A percentile compares a stretch with the other conserved stretches of the same genome.
These are phyloP conservation scores for Agrenia bidenticulata DNA, from an alignment of 2,888 invertebrate genomes.

Conservation along the genomic window DNA sequence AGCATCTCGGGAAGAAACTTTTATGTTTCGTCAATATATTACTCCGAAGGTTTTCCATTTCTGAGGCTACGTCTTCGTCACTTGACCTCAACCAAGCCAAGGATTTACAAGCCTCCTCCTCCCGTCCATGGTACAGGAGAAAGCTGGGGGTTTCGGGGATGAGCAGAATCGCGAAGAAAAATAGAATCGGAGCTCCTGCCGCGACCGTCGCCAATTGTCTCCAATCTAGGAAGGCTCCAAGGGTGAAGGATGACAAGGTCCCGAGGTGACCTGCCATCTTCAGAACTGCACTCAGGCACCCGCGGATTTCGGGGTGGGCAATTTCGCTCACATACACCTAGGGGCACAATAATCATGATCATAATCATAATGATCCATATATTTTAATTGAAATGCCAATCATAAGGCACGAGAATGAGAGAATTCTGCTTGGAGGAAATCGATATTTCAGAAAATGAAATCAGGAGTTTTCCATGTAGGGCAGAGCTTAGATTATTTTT, in stretches of 20 bases:
- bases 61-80: conserved; percentile 73
- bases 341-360: conserved; percentile 15
- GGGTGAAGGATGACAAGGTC: conserved; percentile 77
- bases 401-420: too few relatives aligned
- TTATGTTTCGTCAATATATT: conserved; percentile 60
- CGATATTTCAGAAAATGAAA: too few relatives aligned
- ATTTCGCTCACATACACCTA: conserved; percentile 90
- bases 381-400: too few relatives aligned
- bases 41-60: conserved; percentile 69
- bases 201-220: conserved; percentile 78
- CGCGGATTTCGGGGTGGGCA: conserved; percentile 80
- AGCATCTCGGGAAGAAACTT: conserved; percentile 54
- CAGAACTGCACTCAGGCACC: conserved; percentile 79
- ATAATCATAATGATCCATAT: too few relatives aligned
- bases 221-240: conserved; percentile 83
- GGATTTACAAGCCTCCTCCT: conserved; percentile 71
- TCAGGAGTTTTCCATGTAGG: too few relatives aligned
- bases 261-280: conserved; percentile 81
- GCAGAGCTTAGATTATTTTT: too few relatives aligned
- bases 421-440: too few relatives aligned
- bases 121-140: conserved; percentile 73
- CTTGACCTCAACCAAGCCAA: conserved; percentile 81
- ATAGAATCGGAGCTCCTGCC: conserved; percentile 73
- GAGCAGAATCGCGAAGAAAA: conserved; percentile 71
- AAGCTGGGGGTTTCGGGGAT: conserved; percentile 89